Evolutionary conservation across 2,797 vertebrate genomes (phyloP).

Genomic region (Pangasius larnaudii): DNA sequence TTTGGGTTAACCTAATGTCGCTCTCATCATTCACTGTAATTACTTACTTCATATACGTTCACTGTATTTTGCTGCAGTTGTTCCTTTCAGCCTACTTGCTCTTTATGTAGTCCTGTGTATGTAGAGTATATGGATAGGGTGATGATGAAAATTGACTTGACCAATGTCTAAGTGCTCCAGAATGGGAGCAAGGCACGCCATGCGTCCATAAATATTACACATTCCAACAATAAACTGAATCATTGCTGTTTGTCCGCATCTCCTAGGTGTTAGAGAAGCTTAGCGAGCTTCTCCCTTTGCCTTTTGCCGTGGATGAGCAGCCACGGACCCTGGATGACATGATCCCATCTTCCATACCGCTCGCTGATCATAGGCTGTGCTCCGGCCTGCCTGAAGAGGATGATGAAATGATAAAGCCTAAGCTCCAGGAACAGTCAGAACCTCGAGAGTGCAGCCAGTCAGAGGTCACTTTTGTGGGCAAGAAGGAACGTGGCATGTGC

Average conservation of each 20-base stretch:
- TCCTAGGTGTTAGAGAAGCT: constrained; percentile 67
- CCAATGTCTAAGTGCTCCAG: no score
- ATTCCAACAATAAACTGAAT: neutral
- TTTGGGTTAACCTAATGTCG: no score
- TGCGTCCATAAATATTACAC: neutral
- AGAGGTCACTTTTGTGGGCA: constrained; percentile 69
- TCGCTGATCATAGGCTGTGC: constrained; percentile 15
- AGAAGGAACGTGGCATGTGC: neutral
- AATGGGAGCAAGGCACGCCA: neutral
- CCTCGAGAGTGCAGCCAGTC: constrained; percentile 74
- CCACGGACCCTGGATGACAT: constrained; percentile 67
- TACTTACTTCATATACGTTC: no score
- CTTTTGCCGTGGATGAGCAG: constrained; percentile 63
- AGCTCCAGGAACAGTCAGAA: neutral
- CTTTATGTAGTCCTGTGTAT: no score
- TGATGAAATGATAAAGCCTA: constrained; percentile 60
- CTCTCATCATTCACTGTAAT: no score
- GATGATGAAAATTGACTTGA: no score
- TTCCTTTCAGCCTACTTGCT: no score
- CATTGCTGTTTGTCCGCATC: neutral
- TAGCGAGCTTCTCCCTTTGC: constrained; percentile 62
- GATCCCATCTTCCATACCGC: constrained; percentile 23
- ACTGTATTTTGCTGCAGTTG: no score
- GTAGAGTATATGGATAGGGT: no score
- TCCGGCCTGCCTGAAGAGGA: constrained; percentile 70